phyloP scores from a whole-genome alignment of 2,888 invertebrate species.

The Oscheius sp. region DNA sequence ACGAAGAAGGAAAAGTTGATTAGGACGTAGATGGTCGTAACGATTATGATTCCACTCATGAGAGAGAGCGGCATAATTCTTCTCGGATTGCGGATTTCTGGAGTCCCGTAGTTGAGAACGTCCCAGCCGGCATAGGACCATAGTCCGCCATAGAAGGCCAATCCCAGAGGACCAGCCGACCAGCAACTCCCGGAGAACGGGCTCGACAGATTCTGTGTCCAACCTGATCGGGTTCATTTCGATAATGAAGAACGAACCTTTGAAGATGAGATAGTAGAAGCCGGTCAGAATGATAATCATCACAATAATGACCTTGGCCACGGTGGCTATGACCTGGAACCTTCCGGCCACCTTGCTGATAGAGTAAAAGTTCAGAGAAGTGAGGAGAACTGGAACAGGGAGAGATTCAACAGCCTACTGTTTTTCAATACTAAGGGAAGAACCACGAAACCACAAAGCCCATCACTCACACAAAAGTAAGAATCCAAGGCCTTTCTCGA shows the following conservation, averaged over 20 bases:
- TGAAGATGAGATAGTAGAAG: slow-evolving; percentile 53
- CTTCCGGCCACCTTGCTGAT: slow-evolving; percentile 59
- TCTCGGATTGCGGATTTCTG: slow-evolving; percentile 61
- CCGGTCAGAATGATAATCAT: slow-evolving; percentile 59
- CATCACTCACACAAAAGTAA: slow-evolving; percentile 38
- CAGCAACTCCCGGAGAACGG: slow-evolving; percentile 48
- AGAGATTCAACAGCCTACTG: no score
- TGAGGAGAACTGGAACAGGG: slow-evolving; percentile 54
- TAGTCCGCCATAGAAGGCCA: slow-evolving; percentile 59
- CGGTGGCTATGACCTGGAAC: slow-evolving; percentile 60
- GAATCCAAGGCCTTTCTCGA: slow-evolving; percentile 51
- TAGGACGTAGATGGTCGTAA: slow-evolving; percentile 52
- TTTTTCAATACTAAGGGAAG: no score
- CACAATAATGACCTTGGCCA: slow-evolving; percentile 59
- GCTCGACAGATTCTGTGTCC: slow-evolving; percentile 47
- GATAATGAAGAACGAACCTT: slow-evolving; percentile 41
- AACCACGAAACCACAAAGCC: no score
- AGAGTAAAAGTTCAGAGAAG: slow-evolving; percentile 57
- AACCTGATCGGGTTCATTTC: slow-evolving; percentile 28
- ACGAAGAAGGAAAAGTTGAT: slow-evolving; percentile 65
- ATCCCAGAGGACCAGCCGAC: slow-evolving; percentile 45
- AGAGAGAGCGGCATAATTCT: slow-evolving; percentile 64
- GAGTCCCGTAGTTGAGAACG: slow-evolving; percentile 67
- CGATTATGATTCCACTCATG: slow-evolving; percentile 54
- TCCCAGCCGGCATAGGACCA: slow-evolving; percentile 67